These are phyloP conservation scores for Eufriesea mexicana DNA, from an alignment of 1,140 invertebrate genomes.

Conservation along the genomic window DNA sequence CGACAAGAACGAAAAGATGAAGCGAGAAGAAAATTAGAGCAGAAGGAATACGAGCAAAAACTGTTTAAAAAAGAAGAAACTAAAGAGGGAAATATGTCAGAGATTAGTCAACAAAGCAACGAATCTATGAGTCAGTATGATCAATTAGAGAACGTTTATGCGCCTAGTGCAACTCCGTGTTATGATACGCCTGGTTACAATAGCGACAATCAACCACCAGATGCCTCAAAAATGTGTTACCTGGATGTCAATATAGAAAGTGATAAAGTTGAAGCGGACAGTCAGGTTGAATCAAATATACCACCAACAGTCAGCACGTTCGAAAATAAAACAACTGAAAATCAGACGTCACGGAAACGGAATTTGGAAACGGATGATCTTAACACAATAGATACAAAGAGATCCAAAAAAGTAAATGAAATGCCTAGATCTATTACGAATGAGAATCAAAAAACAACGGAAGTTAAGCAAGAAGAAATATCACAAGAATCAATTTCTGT, in stretches of 20 bases:
- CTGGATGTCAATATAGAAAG: slow-evolving; percentile 67
- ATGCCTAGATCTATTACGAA: no score
- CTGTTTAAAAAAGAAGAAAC: slow-evolving; percentile 68
- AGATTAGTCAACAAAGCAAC: slow-evolving; percentile 75
- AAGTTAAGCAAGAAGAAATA: neutral
- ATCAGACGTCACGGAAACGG: neutral
- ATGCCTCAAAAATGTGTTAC: slow-evolving; percentile 70
- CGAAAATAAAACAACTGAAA: neutral
- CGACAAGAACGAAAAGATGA: slow-evolving; percentile 75
- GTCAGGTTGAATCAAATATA: neutral
- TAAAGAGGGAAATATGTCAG: slow-evolving; percentile 65
- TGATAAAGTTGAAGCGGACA: slow-evolving; percentile 26
- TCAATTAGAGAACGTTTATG: slow-evolving; percentile 84
- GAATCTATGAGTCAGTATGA: slow-evolving; percentile 78
- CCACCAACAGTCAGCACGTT: neutral
- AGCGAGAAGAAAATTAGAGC: slow-evolving; percentile 68
- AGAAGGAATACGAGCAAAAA: slow-evolving; percentile 71
- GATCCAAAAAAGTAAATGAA: neutral
- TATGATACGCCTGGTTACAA: slow-evolving; percentile 80
- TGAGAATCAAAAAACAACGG: neutral
- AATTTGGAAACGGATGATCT: neutral
- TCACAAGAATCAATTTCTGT: neutral
- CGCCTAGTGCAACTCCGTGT: slow-evolving; percentile 83
- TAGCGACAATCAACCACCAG: slow-evolving; percentile 65
- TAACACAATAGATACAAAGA: neutral